Evolutionary conservation across 2,113 vertebrate genomes (phyloP), one percentile per base, ranked within the genome.

Genomic region (Neolamprologus kungweensis): DNA sequence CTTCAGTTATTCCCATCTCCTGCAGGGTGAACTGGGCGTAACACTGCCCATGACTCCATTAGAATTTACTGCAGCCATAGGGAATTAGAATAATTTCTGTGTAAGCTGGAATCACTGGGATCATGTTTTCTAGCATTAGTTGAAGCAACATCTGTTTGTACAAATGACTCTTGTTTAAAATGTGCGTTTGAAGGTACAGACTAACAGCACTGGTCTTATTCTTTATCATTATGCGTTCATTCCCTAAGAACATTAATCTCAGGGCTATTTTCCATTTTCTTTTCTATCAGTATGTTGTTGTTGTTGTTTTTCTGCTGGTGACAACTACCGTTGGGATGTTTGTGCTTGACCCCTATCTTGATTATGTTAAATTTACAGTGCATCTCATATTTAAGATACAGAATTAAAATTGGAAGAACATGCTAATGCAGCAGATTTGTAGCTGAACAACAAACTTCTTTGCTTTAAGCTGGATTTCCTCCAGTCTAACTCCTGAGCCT

Each of bases 401-500:
- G 68, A 91, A 84, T 90, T 85, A 87, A 17, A 17, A 78, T 71
- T 2, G 58, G 23, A 19, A 19, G 42, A 82, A 83, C 58, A 53
- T 83, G 89, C 84, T 31, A 7, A 35, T 37, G 57, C 40, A 40
- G 87, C 86, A 75, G 80, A 88, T 89, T 88, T 54, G 60, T 37
- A 19, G 54, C 80, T 58, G 82, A 92, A 87, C 85, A 91, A 84
- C 53, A 83, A 88, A 92, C 50, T 50, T 83, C 82, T 93, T 90
- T 87, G 75, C 85, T 88, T 89, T 87, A 89, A 93, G 89, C 82
- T 94, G 93, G 90, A 94, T 94, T 93, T 93, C 75, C 58, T 87
- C 53, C 2, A 16, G 55, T 78, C 79, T 37, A 78, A 51, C 81
- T 85, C 53, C 65, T 71, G 88, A 68, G 65, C 54, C 51, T 68